A percentile compares a stretch with the other conserved stretches of the same genome.
Conservation (phyloP, 2,113 vertebrate genomes). For the Phocoena phocoena region DNA sequence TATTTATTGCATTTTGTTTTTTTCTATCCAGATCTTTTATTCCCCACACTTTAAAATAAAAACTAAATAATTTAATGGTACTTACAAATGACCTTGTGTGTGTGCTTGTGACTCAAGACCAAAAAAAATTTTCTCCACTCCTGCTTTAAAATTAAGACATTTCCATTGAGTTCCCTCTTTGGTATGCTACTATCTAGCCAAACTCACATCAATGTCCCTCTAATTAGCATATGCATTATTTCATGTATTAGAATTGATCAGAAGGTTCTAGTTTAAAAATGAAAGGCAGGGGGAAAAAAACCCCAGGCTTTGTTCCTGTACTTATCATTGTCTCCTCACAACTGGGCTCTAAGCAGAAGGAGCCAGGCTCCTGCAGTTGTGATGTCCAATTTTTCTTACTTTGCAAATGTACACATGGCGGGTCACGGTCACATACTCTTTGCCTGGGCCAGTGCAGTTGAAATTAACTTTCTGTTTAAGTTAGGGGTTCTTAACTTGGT, state of each 20-base stretch:
- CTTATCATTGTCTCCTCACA: neutral
- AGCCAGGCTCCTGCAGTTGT: neutral
- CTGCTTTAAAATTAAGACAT: constrained; percentile 21
- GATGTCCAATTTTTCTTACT: neutral
- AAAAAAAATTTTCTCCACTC: neutral
- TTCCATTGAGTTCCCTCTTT: neutral
- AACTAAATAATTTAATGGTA: neutral
- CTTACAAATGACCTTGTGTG: neutral
- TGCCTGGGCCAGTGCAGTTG: neutral
- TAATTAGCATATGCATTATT: neutral
- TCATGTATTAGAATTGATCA: neutral
- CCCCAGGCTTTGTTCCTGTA: neutral
- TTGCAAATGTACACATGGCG: neutral
- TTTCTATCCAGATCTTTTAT: neutral
- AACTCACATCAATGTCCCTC: neutral
- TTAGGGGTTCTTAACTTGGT: neutral
- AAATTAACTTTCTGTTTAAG: constrained; percentile 30
- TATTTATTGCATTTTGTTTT: constrained; percentile 6
- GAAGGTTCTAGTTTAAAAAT: neutral
- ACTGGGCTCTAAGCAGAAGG: neutral
- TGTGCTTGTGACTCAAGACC: constrained; percentile 1
- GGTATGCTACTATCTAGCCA: neutral
- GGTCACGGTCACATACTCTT: neutral
- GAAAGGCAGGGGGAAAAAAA: neutral
- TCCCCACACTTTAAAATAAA: constrained; percentile 22